Evolutionary conservation across 1,140 invertebrate species (phyloP).

Genomic region (Drosophila nigromelanica): DNA sequence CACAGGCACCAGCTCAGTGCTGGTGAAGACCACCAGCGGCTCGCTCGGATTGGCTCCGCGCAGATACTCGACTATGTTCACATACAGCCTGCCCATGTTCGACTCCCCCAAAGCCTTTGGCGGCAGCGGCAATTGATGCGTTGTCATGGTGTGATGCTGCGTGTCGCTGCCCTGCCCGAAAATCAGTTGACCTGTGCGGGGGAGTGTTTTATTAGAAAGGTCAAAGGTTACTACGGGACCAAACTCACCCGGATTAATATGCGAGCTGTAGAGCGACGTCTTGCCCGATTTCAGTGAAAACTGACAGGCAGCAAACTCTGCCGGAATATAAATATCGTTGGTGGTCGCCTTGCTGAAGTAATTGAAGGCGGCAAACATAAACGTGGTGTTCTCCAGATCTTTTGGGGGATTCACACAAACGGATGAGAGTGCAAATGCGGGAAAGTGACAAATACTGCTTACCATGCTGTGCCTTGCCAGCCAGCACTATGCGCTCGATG

Average conservation of each 20-base stretch:
- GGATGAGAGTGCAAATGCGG: not conserved
- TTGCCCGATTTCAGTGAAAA: slow-evolving; percentile 65
- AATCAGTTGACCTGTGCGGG: slow-evolving; percentile 39
- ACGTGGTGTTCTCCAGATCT: slow-evolving; percentile 57
- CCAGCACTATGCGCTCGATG: slow-evolving; percentile 54
- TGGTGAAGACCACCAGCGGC: slow-evolving; percentile 56
- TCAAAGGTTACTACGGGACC: not conserved
- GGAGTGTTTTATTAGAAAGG: not conserved
- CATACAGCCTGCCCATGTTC: slow-evolving; percentile 59
- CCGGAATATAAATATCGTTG: slow-evolving; percentile 63
- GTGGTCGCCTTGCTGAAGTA: slow-evolving; percentile 58
- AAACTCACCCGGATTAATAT: slow-evolving; percentile 68
- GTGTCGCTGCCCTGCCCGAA: slow-evolving; percentile 66
- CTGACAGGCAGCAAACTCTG: slow-evolving; percentile 65
- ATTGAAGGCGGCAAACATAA: slow-evolving; percentile 65
- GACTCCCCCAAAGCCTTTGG: slow-evolving; percentile 68
- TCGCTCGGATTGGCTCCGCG: slow-evolving; percentile 8
- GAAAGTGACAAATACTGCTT: not conserved
- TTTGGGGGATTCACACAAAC: not conserved
- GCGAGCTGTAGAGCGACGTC: slow-evolving; percentile 50
- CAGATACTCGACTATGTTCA: slow-evolving; percentile 54
- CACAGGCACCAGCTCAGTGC: slow-evolving; percentile 45
- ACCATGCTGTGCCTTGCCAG: slow-evolving; percentile 48
- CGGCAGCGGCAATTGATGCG: slow-evolving; percentile 69
- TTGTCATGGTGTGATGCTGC: slow-evolving; percentile 40